phyloP scores from a whole-genome alignment of 1,140 invertebrate genomes.

The Drosophila sechellia region DNA sequence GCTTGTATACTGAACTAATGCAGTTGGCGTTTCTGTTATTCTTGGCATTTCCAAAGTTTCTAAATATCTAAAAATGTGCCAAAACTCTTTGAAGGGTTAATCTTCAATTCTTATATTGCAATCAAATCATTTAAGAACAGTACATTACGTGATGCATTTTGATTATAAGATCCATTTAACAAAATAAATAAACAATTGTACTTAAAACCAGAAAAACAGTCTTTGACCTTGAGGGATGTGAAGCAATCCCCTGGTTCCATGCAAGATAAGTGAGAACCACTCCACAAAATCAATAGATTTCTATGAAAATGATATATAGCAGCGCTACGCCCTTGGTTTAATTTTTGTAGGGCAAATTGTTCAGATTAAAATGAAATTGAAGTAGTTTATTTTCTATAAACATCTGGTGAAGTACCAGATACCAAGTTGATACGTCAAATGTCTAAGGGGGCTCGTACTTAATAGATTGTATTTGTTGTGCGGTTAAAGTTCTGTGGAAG shows the following conservation, averaged over 20 bases:
- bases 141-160: too few species aligned
- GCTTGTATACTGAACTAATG: neutral
- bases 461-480: neutral
- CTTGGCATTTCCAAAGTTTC: too few species aligned
- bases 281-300: constrained; percentile 10
- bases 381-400: constrained; percentile 1
- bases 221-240: constrained; percentile 14
- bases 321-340: constrained; percentile 21
- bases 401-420: constrained; percentile 16
- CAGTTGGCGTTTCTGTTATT: too few species aligned
- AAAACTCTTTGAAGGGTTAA: too few species aligned
- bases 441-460: constrained; percentile 25
- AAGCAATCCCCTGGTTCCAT: constrained; percentile 6
- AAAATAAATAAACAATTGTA: neutral
- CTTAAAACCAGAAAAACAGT: neutral
- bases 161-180: too few species aligned
- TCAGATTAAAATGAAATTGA: constrained; percentile 10
- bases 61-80: too few species aligned
- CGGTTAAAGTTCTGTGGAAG: constrained; percentile 21
- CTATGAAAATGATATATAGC: constrained; percentile 37
- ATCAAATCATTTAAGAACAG: too few species aligned
- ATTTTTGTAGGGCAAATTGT: constrained; percentile 31
- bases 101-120: too few species aligned
- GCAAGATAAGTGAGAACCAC: constrained; percentile 35
- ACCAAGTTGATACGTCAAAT: neutral